Base-by-base conservation (phyloP, 2,888 invertebrate species). In the Agrochola macilenta region DNA sequence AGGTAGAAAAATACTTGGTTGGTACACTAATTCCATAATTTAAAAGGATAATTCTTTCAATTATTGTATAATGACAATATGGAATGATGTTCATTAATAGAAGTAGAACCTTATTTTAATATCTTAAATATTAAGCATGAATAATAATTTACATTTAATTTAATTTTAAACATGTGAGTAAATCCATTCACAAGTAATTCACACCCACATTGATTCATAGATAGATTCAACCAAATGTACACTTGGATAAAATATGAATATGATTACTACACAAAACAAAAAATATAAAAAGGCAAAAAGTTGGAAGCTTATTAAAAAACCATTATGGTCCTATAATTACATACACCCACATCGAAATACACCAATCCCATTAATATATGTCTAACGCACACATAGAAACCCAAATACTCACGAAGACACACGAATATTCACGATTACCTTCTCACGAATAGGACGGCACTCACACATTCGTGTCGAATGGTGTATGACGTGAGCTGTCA, bases 241-340 rank as follows among this genome's bases (percentile, higher is more conserved):
- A 30, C 30, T 11, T 61, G 9, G 64, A 72, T 65, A 69, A 79
- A 84, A 91, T 90, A 89, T 92, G 93, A 90, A 90, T 91, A 88
- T 91, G 74, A 84, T 85, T 81, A 79, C 82, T 74, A 87, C 71
- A 81, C 83, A 78, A 78, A 85, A 83, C 72, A 83, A 81, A 84
- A 86, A 78, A 81, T 69, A 76, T 64, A 90, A 87, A 84, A 79
- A 79, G 74, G 81, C 88, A 93, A 93, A 93, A 93, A 92, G 89
- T 89, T 90, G 84, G 90, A 88, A 93, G 93, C 95, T 95, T 96
- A 96, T 96, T 95, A 96, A 96, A 96, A 95, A 95, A 94, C 93
- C 94, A 95, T 96, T 95, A 95, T 91, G 89, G 90, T 93, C 91
- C 93, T 93, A 95, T 96, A 96, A 96, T 96, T 96, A 95, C 93